phyloP scores from a whole-genome alignment of 2,797 vertebrate genomes.

The Gymnothorax reevesii region DNA sequence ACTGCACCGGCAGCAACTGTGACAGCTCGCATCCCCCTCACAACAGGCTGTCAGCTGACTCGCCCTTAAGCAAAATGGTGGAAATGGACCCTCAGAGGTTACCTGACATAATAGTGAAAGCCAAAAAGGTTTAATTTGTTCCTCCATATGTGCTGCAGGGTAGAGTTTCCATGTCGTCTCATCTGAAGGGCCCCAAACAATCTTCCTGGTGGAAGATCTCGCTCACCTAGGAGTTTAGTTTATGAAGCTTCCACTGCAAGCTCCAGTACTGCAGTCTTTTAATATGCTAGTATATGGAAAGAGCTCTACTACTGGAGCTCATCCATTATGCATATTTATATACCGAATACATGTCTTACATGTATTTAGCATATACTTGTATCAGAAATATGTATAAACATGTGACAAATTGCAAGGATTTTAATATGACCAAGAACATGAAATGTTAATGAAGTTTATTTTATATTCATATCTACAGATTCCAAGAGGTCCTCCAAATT shows the following conservation, averaged over 20 bases:
- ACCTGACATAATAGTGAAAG: constrained; percentile 50
- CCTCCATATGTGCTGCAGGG: not conserved
- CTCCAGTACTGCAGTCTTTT: not conserved
- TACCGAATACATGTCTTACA: too few species aligned
- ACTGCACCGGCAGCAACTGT: not conserved
- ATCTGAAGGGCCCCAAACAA: not conserved
- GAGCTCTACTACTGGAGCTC: not conserved
- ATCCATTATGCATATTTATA: too few species aligned
- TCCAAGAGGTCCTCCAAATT: too few species aligned
- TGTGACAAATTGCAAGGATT: too few species aligned
- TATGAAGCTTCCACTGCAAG: not conserved
- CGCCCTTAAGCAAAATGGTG: constrained; percentile 39
- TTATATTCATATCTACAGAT: too few species aligned
- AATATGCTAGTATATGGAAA: not conserved
- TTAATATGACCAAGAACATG: too few species aligned
- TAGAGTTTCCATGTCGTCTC: not conserved
- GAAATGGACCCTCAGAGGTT: constrained; percentile 43
- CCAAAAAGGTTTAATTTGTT: constrained; percentile 9
- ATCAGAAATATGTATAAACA: too few species aligned
- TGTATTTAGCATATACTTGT: too few species aligned
- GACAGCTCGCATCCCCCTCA: constrained; percentile 32
- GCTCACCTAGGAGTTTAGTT: not conserved
- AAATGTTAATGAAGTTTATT: too few species aligned
- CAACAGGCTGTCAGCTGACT: constrained; percentile 30
- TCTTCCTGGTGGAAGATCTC: not conserved